phyloP scores from a whole-genome alignment of 2,113 vertebrate genomes.

The Butorides virescens region DNA sequence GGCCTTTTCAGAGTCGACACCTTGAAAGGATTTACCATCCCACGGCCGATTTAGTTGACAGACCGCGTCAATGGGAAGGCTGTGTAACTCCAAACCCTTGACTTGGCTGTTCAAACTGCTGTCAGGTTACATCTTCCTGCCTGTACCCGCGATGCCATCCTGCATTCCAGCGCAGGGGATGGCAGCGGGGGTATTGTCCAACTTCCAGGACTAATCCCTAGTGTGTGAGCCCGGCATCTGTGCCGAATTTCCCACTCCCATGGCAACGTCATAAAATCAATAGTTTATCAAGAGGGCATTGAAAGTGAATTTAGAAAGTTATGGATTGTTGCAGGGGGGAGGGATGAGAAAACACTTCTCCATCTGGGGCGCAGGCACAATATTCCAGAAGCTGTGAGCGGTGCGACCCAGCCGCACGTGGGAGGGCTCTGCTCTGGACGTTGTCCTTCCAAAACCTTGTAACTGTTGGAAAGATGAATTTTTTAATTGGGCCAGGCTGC shows the following conservation, averaged over 20 bases:
- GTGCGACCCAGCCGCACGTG: not conserved
- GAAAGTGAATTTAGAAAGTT: not conserved
- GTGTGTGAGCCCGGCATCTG: not conserved
- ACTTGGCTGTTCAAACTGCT: not conserved
- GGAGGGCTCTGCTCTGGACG: not conserved
- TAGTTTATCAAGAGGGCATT: not conserved
- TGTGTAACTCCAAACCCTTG: not conserved
- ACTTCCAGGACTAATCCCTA: not conserved
- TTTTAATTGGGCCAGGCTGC: not conserved
- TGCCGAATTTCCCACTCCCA: not conserved
- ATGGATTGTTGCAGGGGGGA: not conserved
- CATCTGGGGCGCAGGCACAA: not conserved
- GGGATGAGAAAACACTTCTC: not conserved
- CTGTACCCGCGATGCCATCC: rapidly evolving
- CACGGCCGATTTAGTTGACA: not conserved
- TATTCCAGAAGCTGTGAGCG: not conserved
- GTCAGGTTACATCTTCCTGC: not conserved
- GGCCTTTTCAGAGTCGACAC: not conserved
- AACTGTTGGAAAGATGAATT: not conserved
- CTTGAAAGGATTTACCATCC: not conserved
- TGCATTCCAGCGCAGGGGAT: not conserved
- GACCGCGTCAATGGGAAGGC: not conserved
- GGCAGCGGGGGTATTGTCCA: not conserved
- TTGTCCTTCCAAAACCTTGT: not conserved
- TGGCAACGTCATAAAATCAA: not conserved